Evolutionary conservation across 2,797 vertebrate genomes (phyloP), one percentile per base, ranked within the genome.

Genomic region (Loris lydekkerianus): DNA sequence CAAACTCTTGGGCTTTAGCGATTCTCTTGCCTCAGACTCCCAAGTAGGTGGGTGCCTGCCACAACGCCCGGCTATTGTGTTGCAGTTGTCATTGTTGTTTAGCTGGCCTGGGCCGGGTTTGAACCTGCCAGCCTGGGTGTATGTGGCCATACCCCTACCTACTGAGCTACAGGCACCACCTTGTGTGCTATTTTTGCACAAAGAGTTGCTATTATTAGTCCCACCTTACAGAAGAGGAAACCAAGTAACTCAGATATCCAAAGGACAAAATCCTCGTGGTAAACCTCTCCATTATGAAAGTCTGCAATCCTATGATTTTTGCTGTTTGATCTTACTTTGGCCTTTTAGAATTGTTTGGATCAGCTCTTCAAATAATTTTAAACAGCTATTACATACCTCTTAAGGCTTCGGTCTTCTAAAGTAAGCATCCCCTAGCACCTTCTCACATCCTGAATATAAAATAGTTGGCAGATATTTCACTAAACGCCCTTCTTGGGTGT

Each of bases 121-220:
- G 49, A 53, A 53, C 49, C 49, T 14, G 14, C 14, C 49, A 15
- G 49, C 49, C 49, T 53, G 49, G 49, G 49, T 53, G 49, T 53
- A 53, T 17, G 49, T 53, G 49, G 49, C 49, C 49, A 4, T 14
- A 53, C 49, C 49, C 14, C 49, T 53, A 53, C 49, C 49, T 15
- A 53, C 49, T 53, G 49, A 53, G 49, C 49, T 53, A 53, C 4
- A 14, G 49, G 14, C 49, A 53, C 49, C 14, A 14, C 14, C 14
- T 92, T 92, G 73, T 25, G 89, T 56, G 37, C 31, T 65, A 81
- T 88, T 87, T 40, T 34, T 58, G 31, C 56, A 86, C 69, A 86
- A 86, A 53, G 49, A 63, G 37, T 60, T 83, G 58, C 29, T 21
- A 15, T 87, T 53, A 23, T 23, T 87, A 78, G 58, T 21, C 31